These are phyloP conservation scores for Octodonta nipae DNA, from an alignment of 2,888 invertebrate genomes.

Conservation along the genomic window DNA sequence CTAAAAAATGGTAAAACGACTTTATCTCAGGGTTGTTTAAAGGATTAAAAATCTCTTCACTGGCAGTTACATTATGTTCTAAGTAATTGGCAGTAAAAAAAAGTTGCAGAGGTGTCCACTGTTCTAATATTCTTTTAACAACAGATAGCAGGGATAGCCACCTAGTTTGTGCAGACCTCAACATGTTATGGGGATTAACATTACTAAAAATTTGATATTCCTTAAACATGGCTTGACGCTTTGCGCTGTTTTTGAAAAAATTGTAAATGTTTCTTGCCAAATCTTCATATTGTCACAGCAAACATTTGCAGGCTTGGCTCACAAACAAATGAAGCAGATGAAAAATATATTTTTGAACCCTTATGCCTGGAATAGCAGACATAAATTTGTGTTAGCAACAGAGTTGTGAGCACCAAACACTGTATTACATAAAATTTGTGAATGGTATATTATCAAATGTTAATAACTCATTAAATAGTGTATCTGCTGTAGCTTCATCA, in stretches of 20 bases:
- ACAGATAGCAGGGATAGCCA: conserved; percentile 17
- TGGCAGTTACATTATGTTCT: neutral
- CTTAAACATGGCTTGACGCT: conserved; percentile 9
- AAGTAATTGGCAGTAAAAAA: conserved; percentile 5
- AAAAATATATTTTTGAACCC: conserved; percentile 24
- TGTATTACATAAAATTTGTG: conserved; percentile 24
- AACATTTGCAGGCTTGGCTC: conserved; percentile 22
- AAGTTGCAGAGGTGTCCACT: conserved; percentile 3
- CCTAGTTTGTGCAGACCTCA: conserved; percentile 9
- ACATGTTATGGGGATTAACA: too few species aligned
- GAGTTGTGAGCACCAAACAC: conserved; percentile 25
- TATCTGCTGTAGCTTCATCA: conserved; percentile 7
- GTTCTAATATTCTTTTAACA: conserved; percentile 8
- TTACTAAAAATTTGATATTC: conserved; percentile 11
- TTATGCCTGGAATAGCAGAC: conserved; percentile 7
- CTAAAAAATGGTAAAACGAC: neutral
- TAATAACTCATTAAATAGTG: conserved; percentile 5
- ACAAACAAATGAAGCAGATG: conserved; percentile 24
- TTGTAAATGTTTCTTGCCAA: conserved; percentile 20
- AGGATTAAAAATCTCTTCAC: neutral
- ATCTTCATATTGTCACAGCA: conserved; percentile 23
- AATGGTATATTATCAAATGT: too few species aligned
- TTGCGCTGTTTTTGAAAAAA: conserved; percentile 15
- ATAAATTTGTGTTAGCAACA: conserved; percentile 22
- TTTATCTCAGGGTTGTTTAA: neutral